phyloP scores from a whole-genome alignment of 2,113 vertebrate species.

The Varanus komodoensis region DNA sequence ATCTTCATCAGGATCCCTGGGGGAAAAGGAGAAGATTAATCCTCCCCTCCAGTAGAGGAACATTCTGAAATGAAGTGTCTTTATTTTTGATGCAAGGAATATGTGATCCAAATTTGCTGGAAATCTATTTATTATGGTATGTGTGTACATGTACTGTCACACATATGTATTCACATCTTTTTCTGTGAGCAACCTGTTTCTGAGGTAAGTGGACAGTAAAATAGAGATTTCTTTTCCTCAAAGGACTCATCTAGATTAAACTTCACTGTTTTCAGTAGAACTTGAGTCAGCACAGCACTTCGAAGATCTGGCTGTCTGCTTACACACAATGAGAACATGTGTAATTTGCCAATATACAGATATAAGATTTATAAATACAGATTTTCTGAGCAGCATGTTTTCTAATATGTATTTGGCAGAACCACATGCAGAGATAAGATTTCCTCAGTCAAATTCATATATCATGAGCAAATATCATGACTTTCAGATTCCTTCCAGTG shows the following conservation, averaged over 20 bases:
- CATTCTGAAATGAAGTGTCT: constrained; percentile 34
- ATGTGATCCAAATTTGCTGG: constrained; percentile 43
- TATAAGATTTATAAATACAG: not conserved
- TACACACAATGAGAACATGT: not conserved
- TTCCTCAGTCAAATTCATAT: not conserved
- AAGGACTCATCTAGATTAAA: not conserved
- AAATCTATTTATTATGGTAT: not conserved
- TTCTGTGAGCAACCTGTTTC: no score
- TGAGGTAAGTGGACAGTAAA: constrained; percentile 1
- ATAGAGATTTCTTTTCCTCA: not conserved
- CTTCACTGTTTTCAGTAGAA: not conserved
- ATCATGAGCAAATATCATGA: not conserved
- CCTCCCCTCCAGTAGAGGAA: not conserved
- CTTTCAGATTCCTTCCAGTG: not conserved
- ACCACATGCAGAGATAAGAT: not conserved
- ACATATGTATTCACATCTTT: no score
- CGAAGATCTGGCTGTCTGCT: constrained; percentile 8
- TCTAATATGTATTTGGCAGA: not conserved
- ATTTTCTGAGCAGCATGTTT: not conserved
- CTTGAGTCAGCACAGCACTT: not conserved
- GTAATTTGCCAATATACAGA: not conserved
- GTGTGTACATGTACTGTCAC: not conserved
- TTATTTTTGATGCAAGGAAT: constrained; percentile 46
- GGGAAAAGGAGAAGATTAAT: no score
- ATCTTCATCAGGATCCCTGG: no score